Base-by-base conservation (phyloP, 2,113 vertebrate species). In the Halcyon malimbica region DNA sequence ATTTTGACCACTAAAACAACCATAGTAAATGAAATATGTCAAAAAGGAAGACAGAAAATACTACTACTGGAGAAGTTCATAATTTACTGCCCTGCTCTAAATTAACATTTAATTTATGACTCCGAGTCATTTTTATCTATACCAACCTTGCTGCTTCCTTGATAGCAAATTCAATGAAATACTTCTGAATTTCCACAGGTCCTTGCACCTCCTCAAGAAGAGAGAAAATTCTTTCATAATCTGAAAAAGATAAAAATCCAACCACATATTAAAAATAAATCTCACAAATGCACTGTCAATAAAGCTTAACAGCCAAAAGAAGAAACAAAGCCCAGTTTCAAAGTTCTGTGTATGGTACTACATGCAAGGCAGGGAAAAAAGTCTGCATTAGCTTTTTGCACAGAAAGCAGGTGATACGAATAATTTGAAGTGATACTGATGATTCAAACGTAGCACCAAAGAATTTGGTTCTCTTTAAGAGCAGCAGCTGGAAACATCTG, bases 151-250 rank as follows among this genome's bases (percentile, higher is more conserved):
- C 97, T 75, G 99, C 99, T 98, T 99, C 99, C 97, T 99, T 99
- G 97, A 99, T 99, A 79, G 99, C 99, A 89, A 99, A 99, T 96
- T 99, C 99, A 98, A 99, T 98, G 97, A 99, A 99, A 96, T 99
- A 99, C 97, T 98, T 99, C 93, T 99, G 99, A 48, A 99, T 98
- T 70, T 98, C 98, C 64, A 98, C 87, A 50, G 99, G 98, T 70
- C 99, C 99, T 98, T 99, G 99, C 26, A 99, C 98, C 92, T 99
- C 98, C 95, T 99, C 99, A 94, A 99, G 98, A 44, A 99, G 98
- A 94, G 97, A 92, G 90, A 99, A 98, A 97, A 99, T 99, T 77
- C 98, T 98, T 95, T 99, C 98, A 81, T 99, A 99, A 96, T 99
- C 99, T 99, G 88, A 97, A 93, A 80, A 74, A 59, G 64, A 60